Conservation (phyloP, 2,113 vertebrate species). For the Dasypus novemcinctus region DNA sequence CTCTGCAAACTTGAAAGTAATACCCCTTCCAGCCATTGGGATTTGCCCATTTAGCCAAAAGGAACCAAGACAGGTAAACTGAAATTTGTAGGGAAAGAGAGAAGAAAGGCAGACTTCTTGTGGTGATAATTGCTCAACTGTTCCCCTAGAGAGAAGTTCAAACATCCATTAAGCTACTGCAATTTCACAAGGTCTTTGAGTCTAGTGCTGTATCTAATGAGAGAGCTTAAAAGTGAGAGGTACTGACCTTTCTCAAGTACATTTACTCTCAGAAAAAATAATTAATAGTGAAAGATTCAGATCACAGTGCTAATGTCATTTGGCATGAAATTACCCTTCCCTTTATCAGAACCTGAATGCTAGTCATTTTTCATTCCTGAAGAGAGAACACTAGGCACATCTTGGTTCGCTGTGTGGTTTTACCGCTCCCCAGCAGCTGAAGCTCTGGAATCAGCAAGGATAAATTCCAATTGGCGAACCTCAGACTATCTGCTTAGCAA, state of each 20-base stretch:
- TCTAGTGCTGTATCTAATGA: neutral
- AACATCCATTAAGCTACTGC: too few species aligned
- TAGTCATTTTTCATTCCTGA: neutral
- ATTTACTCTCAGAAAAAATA: conserved; percentile 38
- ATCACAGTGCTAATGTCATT: conserved; percentile 9
- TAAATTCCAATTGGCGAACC: conserved; percentile 13
- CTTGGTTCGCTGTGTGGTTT: neutral
- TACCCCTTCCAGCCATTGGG: neutral
- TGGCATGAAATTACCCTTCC: neutral
- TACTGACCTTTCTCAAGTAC: neutral
- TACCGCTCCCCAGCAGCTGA: neutral
- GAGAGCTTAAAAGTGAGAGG: neutral
- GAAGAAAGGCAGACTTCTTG: neutral
- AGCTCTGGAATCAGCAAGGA: neutral
- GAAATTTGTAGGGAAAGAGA: neutral
- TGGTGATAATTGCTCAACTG: neutral
- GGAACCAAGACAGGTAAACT: neutral
- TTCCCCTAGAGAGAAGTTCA: neutral
- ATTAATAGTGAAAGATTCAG: conserved; percentile 30
- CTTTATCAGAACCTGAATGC: neutral
- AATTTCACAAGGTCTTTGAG: neutral
- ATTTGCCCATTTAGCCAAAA: neutral
- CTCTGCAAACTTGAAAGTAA: neutral
- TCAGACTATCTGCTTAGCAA: neutral
- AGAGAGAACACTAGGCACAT: neutral